Base-by-base conservation (phyloP, 1,140 invertebrate genomes). In the Drosophila mojavensis region DNA sequence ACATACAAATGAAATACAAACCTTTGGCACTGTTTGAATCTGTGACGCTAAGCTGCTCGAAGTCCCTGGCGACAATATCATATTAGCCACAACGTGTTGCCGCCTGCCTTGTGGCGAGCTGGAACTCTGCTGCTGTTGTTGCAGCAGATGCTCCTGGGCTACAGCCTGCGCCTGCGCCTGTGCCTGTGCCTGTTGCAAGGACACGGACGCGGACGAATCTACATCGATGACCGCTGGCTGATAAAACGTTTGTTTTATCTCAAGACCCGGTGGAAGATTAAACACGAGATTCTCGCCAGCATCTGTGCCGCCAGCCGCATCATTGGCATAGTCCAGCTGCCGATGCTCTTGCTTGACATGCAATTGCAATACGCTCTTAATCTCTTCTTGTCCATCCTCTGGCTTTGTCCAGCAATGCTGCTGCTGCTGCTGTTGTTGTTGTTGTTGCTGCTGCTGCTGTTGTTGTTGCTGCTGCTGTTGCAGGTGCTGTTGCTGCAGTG, bases 11-110 rank as follows among this genome's bases (percentile, higher is more conserved):
- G 41, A 82, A 76, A 92, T 92, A 92, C 91, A 91, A 92, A 92
- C 91, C 91, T 92, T 92, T 69, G 90, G 79, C 79, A 86, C 89
- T 83, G 84, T 88, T 92, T 92, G 91, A 91, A 91, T 91, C 91
- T 91, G 91, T 91, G 91, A 91, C 91, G 91, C 71, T 85, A 81
- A 71, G 81, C 72, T 79, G 78, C 78, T 67, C 64, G 75, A 61
- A 30, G 83, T 73, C 47, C 68, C 69, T 41, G 90, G 90, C 61
- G 90, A 91, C 82, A 91, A 75, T 55, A 91, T 75, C 90, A 91
- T 91, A 72, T 91, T 91, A 56, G 90, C 90, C 67, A 91, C 90
- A 77, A 91, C 84, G 72, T 91, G 90, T 43, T 91, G 90, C 20
- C 86, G 85, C 15, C 90, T 75, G 26, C 69, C 75, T 54, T 75